Evolutionary conservation across 2,113 vertebrate genomes (phyloP), one percentile per base, ranked within the genome.

Genomic region (Chamaetylas fuelleborni): DNA sequence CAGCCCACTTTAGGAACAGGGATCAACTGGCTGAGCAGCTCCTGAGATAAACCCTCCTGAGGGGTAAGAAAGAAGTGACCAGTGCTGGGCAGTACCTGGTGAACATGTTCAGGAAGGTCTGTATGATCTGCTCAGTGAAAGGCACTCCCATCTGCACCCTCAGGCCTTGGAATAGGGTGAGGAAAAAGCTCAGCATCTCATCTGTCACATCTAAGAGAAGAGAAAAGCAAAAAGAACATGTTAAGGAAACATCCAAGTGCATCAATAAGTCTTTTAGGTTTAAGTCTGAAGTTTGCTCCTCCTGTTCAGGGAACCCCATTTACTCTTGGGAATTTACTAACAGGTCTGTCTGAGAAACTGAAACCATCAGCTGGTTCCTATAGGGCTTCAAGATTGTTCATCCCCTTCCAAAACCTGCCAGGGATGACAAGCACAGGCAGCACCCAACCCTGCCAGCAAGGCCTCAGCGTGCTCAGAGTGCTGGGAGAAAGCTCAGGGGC

Each of bases 41-140:
- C 8, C 51, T 33, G 11, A 34, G 28, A 51, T 2, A 43, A 73
- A 73, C 20, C 47, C 58, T 6, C 11, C 47, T 2, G 1, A 86
- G 82, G 45, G 43, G 4, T 31, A 47, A 56, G 42, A 56, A 73
- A 48, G 48, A 28, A 62, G 47, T 9, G 22, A n/a, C 3, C 14
- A 71, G 5, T 5, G 10, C 0, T 8, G n/a, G 36, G 11, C 78
- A 74, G 48, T 97, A 99, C 99, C 99, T 99, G 96, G 99, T 99
- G 97, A 99, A 99, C 99, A 99, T 99, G 96, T 99, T 99, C 88
- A 99, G 98, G 97, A 99, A 99, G 69, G 99, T 99, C 97, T 99
- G 99, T 91, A 99, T 99, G 94, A 99, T 99, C 96, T 99, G 99
- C 92, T 99, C 99, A 0, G 99, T 99, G 97, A 99, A 99, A 86